Conservation (phyloP, 2,888 invertebrate species). For the Bombyx huttoni region DNA sequence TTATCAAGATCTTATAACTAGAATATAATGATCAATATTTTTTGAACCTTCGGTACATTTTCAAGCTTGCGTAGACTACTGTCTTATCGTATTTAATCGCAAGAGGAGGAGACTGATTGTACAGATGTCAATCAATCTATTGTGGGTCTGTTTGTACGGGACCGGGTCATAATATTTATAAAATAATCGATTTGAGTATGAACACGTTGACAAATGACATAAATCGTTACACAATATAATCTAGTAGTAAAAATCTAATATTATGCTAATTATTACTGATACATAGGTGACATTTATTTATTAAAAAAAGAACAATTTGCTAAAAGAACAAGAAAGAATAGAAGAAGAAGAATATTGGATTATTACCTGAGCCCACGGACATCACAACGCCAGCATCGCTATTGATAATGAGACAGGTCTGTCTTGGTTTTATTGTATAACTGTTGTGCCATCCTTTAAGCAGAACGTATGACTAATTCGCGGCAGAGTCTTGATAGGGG, state of each 20-base stretch:
- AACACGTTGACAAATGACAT: not conserved
- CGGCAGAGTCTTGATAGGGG: too few relatives aligned
- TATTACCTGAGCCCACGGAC: too few relatives aligned
- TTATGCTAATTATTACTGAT: too few relatives aligned
- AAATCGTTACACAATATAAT: not conserved
- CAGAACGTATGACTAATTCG: too few relatives aligned
- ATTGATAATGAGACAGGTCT: too few relatives aligned
- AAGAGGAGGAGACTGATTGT: conserved; percentile 14
- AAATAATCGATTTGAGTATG: not conserved
- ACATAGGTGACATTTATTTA: too few relatives aligned
- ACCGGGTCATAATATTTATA: not conserved
- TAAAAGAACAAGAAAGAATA: too few relatives aligned
- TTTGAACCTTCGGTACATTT: not conserved
- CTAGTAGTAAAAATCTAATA: not conserved
- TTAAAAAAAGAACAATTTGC: too few relatives aligned
- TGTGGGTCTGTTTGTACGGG: conserved; percentile 11
- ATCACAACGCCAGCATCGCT: too few relatives aligned
- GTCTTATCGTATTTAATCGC: not conserved
- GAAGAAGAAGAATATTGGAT: too few relatives aligned
- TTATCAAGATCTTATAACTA: not conserved
- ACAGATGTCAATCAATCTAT: conserved; percentile 18
- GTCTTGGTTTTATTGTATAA: too few relatives aligned
- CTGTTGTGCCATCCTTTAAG: too few relatives aligned
- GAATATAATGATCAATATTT: not conserved
- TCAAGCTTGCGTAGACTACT: conserved; percentile 17